phyloP scores from a whole-genome alignment of 2,797 vertebrate genomes.

The Takifugu rubripes region DNA sequence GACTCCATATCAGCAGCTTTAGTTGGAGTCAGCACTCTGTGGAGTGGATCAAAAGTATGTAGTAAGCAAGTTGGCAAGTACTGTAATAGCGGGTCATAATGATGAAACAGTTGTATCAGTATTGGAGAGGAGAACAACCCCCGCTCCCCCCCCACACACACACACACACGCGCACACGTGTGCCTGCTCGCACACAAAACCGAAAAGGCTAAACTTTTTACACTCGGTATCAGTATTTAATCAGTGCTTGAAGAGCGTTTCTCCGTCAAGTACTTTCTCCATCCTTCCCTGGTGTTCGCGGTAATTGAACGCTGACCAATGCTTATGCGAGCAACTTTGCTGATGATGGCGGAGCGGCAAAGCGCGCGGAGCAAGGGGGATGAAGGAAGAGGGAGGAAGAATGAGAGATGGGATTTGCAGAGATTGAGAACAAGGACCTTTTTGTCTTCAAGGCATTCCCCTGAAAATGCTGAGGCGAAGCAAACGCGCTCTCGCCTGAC shows the following conservation, averaged over 20 bases:
- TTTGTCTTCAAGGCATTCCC: slow-evolving; percentile 81
- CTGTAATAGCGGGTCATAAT: slow-evolving; percentile 78
- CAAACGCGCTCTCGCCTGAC: slow-evolving; percentile 74
- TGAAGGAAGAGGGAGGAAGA: slow-evolving; percentile 74
- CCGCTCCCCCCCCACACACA: slow-evolving; percentile 9
- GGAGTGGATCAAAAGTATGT: slow-evolving; percentile 76
- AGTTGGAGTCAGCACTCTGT: slow-evolving; percentile 73
- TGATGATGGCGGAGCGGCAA: slow-evolving; percentile 75
- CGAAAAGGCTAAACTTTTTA: slow-evolving; percentile 71
- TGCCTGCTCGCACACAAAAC: slow-evolving; percentile 43
- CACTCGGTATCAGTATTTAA: slow-evolving; percentile 76
- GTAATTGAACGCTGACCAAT: slow-evolving; percentile 79
- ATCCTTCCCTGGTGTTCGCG: slow-evolving; percentile 71
- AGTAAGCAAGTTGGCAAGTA: slow-evolving; percentile 78
- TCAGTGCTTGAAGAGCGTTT: slow-evolving; percentile 79
- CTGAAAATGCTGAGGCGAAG: slow-evolving; percentile 78
- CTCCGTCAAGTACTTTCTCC: slow-evolving; percentile 74
- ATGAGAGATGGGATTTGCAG: slow-evolving; percentile 78
- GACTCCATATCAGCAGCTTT: slow-evolving; percentile 73
- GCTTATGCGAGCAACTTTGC: slow-evolving; percentile 79
- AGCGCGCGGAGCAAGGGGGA: slow-evolving; percentile 64
- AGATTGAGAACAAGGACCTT: slow-evolving; percentile 77
- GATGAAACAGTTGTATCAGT: slow-evolving; percentile 76
- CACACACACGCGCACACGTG: slow-evolving; percentile 24
- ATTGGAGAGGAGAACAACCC: slow-evolving; percentile 56